These are phyloP conservation scores for Antennarius maculatus DNA, from an alignment of 2,797 vertebrate genomes.

Conservation along the genomic window DNA sequence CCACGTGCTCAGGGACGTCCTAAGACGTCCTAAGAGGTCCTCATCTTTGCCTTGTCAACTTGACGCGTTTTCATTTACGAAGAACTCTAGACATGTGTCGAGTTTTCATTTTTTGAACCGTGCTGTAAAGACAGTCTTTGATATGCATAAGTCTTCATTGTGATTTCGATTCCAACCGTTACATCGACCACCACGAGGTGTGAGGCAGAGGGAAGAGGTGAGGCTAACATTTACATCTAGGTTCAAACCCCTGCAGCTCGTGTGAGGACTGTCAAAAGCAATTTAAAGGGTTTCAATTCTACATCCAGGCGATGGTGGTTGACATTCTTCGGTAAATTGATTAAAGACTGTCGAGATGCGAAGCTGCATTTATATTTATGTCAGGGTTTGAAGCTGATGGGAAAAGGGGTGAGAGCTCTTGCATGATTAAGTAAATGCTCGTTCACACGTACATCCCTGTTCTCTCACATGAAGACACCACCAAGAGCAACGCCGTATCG, in stretches of 20 bases:
- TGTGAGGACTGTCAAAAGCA: constrained; percentile 2
- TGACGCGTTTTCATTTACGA: constrained; percentile 13
- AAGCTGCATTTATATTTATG: constrained; percentile 45
- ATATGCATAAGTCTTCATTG: neutral
- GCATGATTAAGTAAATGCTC: constrained; percentile 13
- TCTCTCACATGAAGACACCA: constrained; percentile 32
- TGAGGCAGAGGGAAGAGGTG: neutral
- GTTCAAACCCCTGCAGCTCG: too few relatives aligned
- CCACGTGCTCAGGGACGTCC: neutral
- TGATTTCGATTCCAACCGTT: neutral
- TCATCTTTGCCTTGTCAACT: neutral
- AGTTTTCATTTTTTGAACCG: neutral
- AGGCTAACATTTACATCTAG: constrained; percentile 3
- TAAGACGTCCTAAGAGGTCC: neutral
- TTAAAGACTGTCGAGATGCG: neutral
- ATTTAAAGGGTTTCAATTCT: constrained; percentile 27
- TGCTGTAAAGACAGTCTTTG: neutral
- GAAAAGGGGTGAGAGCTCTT: constrained; percentile 6
- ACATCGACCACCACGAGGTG: neutral
- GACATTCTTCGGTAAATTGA: constrained; percentile 13
- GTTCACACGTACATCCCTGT: constrained; percentile 3
- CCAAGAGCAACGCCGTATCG: constrained; percentile 35
- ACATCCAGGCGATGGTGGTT: constrained; percentile 1
- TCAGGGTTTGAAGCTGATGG: constrained; percentile 37
- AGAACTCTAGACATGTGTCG: neutral